These are phyloP conservation scores for Drosophila eugracilis DNA, from an alignment of 1,140 invertebrate species.

Conservation along the genomic window DNA sequence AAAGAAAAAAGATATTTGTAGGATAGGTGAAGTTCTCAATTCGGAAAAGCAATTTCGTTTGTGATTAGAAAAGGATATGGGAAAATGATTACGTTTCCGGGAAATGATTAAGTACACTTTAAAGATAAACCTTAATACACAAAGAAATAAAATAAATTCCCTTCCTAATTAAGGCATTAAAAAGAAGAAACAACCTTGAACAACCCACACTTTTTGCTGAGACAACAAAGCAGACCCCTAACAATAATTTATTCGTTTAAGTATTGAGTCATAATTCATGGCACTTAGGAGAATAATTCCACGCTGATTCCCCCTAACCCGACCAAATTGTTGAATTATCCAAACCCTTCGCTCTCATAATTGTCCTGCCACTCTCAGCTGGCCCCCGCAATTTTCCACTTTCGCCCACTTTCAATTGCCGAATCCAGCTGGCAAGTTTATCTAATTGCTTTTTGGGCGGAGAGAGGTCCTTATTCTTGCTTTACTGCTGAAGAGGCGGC, in stretches of 20 bases:
- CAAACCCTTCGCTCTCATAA: constrained; percentile 38
- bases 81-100: not conserved
- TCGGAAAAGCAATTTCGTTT: not conserved
- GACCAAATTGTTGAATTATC: constrained; percentile 40
- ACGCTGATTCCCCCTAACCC: constrained; percentile 30
- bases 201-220: not conserved
- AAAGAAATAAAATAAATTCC: constrained; percentile 1
- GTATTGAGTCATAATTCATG: constrained; percentile 28
- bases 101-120: too few relatives aligned
- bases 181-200: too few relatives aligned
- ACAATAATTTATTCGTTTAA: constrained; percentile 2
- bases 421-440: constrained; percentile 64
- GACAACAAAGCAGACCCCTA: not conserved
- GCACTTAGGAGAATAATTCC: constrained; percentile 35
- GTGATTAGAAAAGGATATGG: too few relatives aligned
- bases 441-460: constrained; percentile 70
- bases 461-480: constrained; percentile 7
- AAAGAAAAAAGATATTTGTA: constrained; percentile 1
- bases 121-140: too few relatives aligned
- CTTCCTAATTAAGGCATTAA: too few relatives aligned
- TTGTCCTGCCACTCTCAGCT: constrained; percentile 53
- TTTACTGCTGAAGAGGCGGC: constrained; percentile 16
- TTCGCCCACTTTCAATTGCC: constrained; percentile 57
- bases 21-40: not conserved
- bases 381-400: constrained; percentile 22